Base-by-base conservation (phyloP, 1,140 invertebrate species). In the Andrena cerasifolii region DNA sequence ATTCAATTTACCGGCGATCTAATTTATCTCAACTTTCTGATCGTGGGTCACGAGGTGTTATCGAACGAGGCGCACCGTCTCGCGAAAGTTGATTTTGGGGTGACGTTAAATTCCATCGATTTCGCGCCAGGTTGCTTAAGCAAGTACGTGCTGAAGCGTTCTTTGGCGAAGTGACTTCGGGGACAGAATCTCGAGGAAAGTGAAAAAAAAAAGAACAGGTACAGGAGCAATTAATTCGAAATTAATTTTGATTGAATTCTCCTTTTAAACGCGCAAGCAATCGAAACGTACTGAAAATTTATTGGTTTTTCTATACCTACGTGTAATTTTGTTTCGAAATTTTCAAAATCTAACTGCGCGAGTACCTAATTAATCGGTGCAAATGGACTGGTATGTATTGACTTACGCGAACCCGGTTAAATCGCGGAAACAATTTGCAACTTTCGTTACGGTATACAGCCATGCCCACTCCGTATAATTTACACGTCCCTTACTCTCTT, bases 381-480 rank as follows among this genome's bases (percentile, higher is more conserved):
- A 14, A 54, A 4, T 8, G 8, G 24, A 28, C 24, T 12, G 26
- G 18, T 4, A n/a, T 18, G 53, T 14, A 14, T 54, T 14, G 28
- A 26, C 24, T 54, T 12, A 14, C 4, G 24, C 12, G 21, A 53
- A 26, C 51, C 6, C 51, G 0, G 3, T 7, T 12, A 21, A 66
- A 56, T 10, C 51, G 24, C 40, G 56, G n/a, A 26, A 36, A 40
- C 16, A 26, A 28, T 43, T 12, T 3, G 31, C 18, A 56, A 36
- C n/a, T 70, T 31, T 70, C 26, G 8, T 70, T 70, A 14, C 7
- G 28, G 1, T 8, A 12, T 14, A 16, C 0, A 24, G 43, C 1
- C 18, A 31, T 43, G 10, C 70, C 67, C 36, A 26, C 26, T 54
- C 24, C 16, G 16, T 31, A 61, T 73, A 51, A 43, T 56, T 82